Evolutionary conservation across 2,797 vertebrate species (phyloP).

Genomic region (Trichosurus vulpecula): DNA sequence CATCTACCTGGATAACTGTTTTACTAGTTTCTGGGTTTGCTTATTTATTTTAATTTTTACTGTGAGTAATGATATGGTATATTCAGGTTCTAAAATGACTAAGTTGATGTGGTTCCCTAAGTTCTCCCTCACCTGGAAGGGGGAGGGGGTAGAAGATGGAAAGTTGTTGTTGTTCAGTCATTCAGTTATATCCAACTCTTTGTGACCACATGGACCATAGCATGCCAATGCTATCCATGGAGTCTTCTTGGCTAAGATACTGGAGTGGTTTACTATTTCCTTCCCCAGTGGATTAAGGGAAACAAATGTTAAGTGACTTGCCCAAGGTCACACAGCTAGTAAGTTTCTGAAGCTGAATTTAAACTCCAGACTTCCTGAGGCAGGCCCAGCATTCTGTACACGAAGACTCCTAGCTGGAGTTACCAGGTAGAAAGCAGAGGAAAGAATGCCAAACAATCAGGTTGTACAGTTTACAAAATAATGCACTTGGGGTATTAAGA

Average conservation of each 20-base stretch:
- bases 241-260: too few species aligned
- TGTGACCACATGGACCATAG: neutral
- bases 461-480: neutral
- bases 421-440: neutral
- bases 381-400: too few species aligned
- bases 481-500: neutral
- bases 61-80: fast-evolving
- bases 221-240: too few species aligned
- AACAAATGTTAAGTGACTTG: too few species aligned
- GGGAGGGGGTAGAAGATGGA: neutral
- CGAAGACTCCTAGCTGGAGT: too few species aligned
- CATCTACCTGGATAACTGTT: neutral
- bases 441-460: neutral
- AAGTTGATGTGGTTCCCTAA: neutral
- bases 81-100: neutral
- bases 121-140: neutral
- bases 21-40: neutral
- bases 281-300: too few species aligned
- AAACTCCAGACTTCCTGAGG: too few species aligned
- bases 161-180: neutral
- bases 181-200: neutral
- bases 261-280: too few species aligned
- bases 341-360: too few species aligned
- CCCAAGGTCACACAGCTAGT: too few species aligned
- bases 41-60: neutral